Conservation (phyloP, 2,113 vertebrate species). For the Peromyscus californicus region DNA sequence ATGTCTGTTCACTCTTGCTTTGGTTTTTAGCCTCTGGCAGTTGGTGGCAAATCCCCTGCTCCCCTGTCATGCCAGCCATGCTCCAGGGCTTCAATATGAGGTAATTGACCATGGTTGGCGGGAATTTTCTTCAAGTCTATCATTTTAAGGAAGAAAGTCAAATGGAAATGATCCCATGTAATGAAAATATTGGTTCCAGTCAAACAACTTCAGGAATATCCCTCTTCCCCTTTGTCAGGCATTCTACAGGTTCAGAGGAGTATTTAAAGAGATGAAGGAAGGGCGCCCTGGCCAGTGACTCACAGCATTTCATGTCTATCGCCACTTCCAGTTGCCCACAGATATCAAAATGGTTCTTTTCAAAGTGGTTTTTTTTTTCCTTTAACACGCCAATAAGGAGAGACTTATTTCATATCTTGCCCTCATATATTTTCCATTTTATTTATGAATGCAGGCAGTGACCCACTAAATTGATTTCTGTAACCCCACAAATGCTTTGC, state of each 20-base stretch:
- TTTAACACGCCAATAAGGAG: not conserved
- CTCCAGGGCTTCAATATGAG: not conserved
- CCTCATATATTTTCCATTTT: conserved; percentile 49
- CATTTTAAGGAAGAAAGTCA: conserved; percentile 13
- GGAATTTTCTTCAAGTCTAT: conserved; percentile 32
- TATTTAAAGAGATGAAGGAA: not conserved
- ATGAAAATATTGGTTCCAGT: conserved; percentile 13
- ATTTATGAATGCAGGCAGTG: conserved; percentile 52
- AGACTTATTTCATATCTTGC: conserved; percentile 55
- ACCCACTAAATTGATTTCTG: conserved; percentile 60
- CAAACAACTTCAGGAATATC: conserved; percentile 24
- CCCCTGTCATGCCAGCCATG: too few species aligned
- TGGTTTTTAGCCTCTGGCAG: not conserved
- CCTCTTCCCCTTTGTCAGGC: conserved; percentile 5
- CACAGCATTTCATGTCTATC: not conserved
- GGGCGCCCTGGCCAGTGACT: not conserved
- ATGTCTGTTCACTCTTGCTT: not conserved
- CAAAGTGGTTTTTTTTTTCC: not conserved
- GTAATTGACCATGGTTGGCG: not conserved
- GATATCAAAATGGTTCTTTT: conserved; percentile 28
- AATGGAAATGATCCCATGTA: conserved; percentile 33
- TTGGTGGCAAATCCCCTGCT: not conserved
- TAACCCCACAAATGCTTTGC: conserved; percentile 13
- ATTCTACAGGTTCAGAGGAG: not conserved
- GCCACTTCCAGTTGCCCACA: conserved; percentile 8